phyloP scores from a whole-genome alignment of 2,113 vertebrate species.

The Macquaria australasica region DNA sequence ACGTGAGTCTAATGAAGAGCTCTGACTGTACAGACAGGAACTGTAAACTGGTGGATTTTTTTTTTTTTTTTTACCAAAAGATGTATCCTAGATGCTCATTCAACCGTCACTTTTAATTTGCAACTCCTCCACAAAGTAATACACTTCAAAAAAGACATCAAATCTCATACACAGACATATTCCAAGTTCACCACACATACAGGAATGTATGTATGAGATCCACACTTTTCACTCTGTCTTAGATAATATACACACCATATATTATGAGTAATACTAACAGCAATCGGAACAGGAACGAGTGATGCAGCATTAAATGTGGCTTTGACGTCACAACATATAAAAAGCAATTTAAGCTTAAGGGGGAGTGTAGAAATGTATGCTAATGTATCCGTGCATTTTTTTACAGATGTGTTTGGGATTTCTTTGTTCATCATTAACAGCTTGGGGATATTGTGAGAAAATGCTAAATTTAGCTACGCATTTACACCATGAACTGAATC shows the following conservation, averaged over 20 bases:
- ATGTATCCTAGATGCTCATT: not conserved
- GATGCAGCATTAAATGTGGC: constrained; percentile 26
- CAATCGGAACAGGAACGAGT: constrained; percentile 22
- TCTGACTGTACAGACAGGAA: constrained; percentile 2
- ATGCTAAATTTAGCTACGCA: constrained; percentile 21
- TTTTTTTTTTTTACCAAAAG: not conserved
- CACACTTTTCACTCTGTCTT: not conserved
- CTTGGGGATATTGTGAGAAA: constrained; percentile 1
- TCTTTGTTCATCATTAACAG: constrained; percentile 8
- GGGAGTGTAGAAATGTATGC: constrained; percentile 18
- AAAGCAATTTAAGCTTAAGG: constrained; percentile 40
- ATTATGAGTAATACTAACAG: constrained; percentile 23
- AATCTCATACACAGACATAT: not conserved
- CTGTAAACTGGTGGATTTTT: not conserved
- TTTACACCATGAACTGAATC: constrained; percentile 40
- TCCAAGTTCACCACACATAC: not conserved
- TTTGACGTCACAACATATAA: constrained; percentile 59
- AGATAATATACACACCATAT: not conserved
- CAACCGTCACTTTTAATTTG: constrained; percentile 19
- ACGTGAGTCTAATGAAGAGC: not conserved
- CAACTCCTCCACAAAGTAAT: not conserved
- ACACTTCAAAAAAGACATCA: not conserved
- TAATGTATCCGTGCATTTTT: not conserved
- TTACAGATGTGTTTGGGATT: constrained; percentile 22
- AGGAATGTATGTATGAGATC: not conserved